Evolutionary conservation across 1,140 invertebrate genomes (phyloP).

Genomic region (Neodiprion virginianus): DNA sequence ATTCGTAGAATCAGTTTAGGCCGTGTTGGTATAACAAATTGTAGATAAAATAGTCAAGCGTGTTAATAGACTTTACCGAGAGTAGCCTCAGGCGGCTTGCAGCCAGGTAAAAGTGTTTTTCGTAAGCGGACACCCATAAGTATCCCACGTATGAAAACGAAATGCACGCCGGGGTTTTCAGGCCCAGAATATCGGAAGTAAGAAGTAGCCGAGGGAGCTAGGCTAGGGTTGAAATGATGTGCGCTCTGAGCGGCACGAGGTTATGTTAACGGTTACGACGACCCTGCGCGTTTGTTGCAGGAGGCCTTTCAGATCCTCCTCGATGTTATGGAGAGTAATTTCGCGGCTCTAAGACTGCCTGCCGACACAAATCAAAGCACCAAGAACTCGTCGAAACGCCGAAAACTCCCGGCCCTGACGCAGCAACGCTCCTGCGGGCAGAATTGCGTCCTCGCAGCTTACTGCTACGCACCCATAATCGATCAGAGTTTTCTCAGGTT

Average conservation of each 20-base stretch:
- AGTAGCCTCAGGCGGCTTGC: no score
- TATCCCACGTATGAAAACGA: neutral
- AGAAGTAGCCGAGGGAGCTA: neutral
- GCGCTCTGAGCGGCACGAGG: neutral
- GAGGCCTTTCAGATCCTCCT: constrained; percentile 23
- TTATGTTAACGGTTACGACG: neutral
- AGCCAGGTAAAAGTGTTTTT: no score
- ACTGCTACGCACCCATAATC: constrained; percentile 43
- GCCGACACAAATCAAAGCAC: constrained; percentile 24
- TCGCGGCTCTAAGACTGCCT: constrained; percentile 32
- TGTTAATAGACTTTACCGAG: no score
- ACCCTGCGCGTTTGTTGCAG: constrained; percentile 1
- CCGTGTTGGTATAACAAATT: no score
- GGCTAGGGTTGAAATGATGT: neutral
- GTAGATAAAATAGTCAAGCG: no score
- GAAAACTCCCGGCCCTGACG: constrained; percentile 36
- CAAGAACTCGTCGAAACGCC: constrained; percentile 32
- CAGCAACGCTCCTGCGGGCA: neutral
- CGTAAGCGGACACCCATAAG: no score
- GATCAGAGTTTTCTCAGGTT: constrained; percentile 20
- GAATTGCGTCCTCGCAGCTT: constrained; percentile 8
- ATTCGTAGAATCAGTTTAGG: no score
- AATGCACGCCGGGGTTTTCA: constrained; percentile 7
- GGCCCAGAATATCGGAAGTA: constrained; percentile 13
- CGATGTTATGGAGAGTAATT: constrained; percentile 42